A percentile compares a stretch with the other conserved stretches of the same genome.
Evolutionary conservation across 1,140 invertebrate genomes (phyloP).

Genomic region (Ectropis grisescens): DNA sequence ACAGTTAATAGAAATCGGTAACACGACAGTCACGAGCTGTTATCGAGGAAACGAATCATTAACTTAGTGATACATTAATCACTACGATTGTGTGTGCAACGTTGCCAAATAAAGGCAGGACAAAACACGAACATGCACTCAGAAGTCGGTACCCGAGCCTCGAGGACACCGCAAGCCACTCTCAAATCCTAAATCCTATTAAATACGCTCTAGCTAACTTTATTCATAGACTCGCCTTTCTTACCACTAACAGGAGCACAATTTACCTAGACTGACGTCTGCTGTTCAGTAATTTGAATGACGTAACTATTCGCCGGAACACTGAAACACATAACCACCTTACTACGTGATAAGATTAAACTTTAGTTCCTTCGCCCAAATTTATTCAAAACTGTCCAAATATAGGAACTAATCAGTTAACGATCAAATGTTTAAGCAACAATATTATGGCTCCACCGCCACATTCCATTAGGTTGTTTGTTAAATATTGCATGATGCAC

Average conservation of each 20-base stretch:
- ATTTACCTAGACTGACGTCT: not conserved
- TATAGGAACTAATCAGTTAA: no score
- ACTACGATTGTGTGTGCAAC: not conserved
- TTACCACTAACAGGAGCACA: conserved; percentile 2
- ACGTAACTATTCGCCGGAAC: conserved; percentile 7
- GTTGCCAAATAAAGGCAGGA: not conserved
- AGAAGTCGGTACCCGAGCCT: conserved; percentile 23
- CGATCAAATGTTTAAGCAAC: no score
- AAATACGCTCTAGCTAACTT: conserved; percentile 10
- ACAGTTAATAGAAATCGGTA: not conserved
- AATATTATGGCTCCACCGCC: no score
- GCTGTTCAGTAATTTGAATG: conserved; percentile 1
- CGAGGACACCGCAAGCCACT: conserved; percentile 24
- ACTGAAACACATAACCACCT: not conserved
- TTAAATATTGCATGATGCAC: no score
- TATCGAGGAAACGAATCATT: no score
- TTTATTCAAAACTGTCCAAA: no score
- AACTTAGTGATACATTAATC: no score
- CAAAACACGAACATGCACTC: conserved; percentile 36
- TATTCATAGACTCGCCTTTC: conserved; percentile 20
- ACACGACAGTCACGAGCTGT: no score
- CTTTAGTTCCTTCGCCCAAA: not conserved
- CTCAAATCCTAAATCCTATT: conserved; percentile 37
- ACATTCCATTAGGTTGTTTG: no score
- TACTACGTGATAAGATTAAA: conserved; percentile 14